Evolutionary conservation across 2,113 vertebrate species (phyloP).

Genomic region (Oriolus oriolus): DNA sequence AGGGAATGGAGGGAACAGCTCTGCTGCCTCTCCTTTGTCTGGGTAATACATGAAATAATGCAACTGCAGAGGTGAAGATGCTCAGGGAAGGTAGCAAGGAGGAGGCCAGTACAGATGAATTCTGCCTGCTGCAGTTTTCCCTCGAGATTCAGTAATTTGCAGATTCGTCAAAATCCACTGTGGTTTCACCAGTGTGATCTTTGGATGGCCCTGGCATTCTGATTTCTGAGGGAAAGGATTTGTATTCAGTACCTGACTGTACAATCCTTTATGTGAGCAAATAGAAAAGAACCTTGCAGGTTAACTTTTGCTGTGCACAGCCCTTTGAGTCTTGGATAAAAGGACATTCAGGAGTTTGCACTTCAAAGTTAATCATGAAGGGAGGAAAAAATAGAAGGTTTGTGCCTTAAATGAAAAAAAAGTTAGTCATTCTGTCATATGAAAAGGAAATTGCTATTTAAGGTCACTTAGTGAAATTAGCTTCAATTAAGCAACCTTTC

Average conservation of each 20-base stretch:
- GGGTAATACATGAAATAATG: background rate
- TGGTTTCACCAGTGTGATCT: background rate
- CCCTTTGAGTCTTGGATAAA: background rate
- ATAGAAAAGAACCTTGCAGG: background rate
- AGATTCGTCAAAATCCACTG: background rate
- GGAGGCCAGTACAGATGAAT: background rate
- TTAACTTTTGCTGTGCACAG: background rate
- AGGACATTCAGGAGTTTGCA: background rate
- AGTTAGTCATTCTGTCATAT: background rate
- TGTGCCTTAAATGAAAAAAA: background rate
- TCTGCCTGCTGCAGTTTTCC: background rate
- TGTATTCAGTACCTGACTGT: background rate
- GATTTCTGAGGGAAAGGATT: background rate
- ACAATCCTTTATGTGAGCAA: background rate
- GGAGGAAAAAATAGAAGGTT: background rate
- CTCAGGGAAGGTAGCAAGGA: background rate
- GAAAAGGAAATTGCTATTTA: slow-evolving; percentile 12
- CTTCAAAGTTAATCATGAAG: background rate
- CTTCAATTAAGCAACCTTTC: slow-evolving; percentile 1
- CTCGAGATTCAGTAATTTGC: background rate
- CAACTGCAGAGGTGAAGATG: background rate
- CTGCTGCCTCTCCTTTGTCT: background rate
- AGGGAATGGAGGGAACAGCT: background rate
- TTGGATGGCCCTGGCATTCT: background rate
- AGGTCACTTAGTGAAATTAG: slow-evolving; percentile 28